These are phyloP conservation scores for Blomia tropicalis DNA, from an alignment of 2,888 invertebrate genomes.

Conservation along the genomic window DNA sequence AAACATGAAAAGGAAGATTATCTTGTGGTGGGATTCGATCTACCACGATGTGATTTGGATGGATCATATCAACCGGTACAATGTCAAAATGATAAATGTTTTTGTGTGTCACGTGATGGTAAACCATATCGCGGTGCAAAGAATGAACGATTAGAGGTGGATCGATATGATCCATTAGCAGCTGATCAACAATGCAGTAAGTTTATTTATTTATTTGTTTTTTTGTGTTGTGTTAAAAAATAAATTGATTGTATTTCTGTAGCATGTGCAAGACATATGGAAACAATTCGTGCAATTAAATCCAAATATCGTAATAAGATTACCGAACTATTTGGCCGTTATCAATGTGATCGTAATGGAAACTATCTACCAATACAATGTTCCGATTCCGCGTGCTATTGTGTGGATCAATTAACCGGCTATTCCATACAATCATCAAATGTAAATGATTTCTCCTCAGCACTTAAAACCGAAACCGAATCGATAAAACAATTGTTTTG, in stretches of 20 bases:
- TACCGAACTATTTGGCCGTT: slow-evolving; percentile 21
- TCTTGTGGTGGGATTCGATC: slow-evolving; percentile 34
- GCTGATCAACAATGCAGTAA: slow-evolving; percentile 2
- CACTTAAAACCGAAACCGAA: background rate
- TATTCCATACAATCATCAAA: background rate
- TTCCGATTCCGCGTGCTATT: slow-evolving; percentile 21
- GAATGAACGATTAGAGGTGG: background rate
- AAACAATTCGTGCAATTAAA: slow-evolving; percentile 16
- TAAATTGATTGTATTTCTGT: no score
- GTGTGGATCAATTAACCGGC: slow-evolving; percentile 5
- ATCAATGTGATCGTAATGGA: slow-evolving; percentile 25
- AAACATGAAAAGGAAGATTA: slow-evolving; percentile 33
- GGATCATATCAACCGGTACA: slow-evolving; percentile 41
- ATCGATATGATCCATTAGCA: slow-evolving; percentile 11
- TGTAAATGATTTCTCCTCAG: background rate
- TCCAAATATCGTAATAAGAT: slow-evolving; percentile 10
- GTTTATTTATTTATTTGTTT: background rate
- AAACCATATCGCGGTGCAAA: slow-evolving; percentile 1
- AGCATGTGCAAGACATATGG: slow-evolving; percentile 24
- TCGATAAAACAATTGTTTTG: background rate
- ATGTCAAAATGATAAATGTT: slow-evolving; percentile 33
- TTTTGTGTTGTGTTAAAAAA: background rate
- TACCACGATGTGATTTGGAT: slow-evolving; percentile 42
- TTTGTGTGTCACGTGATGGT: slow-evolving; percentile 27
- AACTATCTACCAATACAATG: slow-evolving; percentile 24